Conservation (phyloP, 2,113 vertebrate genomes). For the Odontophorus gujanensis region DNA sequence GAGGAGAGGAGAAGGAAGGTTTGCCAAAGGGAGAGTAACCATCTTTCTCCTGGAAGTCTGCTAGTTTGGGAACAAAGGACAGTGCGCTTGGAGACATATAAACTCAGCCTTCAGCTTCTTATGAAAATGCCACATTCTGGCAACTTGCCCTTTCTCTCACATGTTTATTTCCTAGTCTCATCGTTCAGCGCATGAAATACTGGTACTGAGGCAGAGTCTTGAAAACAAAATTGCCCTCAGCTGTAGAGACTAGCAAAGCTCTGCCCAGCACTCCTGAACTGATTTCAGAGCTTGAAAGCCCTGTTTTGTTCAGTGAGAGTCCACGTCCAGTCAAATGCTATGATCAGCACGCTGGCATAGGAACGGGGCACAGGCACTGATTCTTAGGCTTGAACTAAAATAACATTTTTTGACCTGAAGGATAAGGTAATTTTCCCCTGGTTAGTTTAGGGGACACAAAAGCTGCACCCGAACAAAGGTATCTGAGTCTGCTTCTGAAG, state of each 20-base stretch:
- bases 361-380: accelerated
- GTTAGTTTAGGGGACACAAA: neutral
- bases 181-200: neutral
- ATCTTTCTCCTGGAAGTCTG: neutral
- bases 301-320: neutral
- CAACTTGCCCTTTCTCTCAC: neutral
- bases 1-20: neutral
- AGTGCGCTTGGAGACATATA: neutral
- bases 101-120: neutral
- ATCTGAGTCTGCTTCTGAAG: neutral
- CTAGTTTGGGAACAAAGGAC: neutral
- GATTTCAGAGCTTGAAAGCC: neutral
- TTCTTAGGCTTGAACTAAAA: neutral
- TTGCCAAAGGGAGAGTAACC: neutral
- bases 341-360: neutral
- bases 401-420: neutral
- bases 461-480: neutral
- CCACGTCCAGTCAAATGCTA: neutral
- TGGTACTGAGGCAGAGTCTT: neutral
- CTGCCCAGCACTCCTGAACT: neutral
- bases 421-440: neutral
- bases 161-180: neutral
- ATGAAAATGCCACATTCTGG: neutral
- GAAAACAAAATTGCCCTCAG: neutral
- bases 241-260: neutral